Base-by-base conservation (phyloP, 2,888 invertebrate species). In the Alsophila aescularia region DNA sequence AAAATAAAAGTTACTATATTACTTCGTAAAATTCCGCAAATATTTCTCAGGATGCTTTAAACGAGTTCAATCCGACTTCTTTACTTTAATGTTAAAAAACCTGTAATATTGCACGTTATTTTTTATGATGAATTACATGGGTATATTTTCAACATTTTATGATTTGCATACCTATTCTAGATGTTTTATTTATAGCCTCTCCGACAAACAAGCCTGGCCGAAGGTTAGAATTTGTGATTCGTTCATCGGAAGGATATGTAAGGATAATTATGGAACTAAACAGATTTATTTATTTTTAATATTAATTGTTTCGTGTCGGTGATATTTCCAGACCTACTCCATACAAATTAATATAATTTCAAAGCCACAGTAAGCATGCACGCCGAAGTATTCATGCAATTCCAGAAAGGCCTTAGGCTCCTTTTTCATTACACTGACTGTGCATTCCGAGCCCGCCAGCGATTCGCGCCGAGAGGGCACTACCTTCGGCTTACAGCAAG, bases 1-100 rank as follows among this genome's bases (percentile, higher is more conserved):
- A 63, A 60, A 54, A 59, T 60, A 62, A 62, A 57, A 48, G 57
- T 53, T 48, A 37, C 56, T 44, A 40, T 55, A 52, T 42, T 45
- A 29, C 41, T 45, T 60, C 60, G 51, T 61, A 67, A 67, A 65
- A 51, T 35, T 53, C 27, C 35, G 35, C 34, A 39, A 49, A 57
- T 48, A 58, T 58, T 57, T 52, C 55, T 51, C 52, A 60, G 62
- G 58, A 55, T 35, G 54, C 44, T 36, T 60, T 53, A 44, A 52
- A 58, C 58, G 52, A 56, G 54, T 57, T 53, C 40, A 16, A 13
- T 24, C 21, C 34, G 45, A 45, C 15, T 40, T 45, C 27, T 39
- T 40, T 27, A 16, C 36, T 10, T 40, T 52, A 39, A 39, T 39
- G 44, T 27, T 21, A 24, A 15, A 44, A 27, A 31, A 31, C 15